Conservation (phyloP, 2,888 invertebrate genomes). For the Agonum fuliginosum region DNA sequence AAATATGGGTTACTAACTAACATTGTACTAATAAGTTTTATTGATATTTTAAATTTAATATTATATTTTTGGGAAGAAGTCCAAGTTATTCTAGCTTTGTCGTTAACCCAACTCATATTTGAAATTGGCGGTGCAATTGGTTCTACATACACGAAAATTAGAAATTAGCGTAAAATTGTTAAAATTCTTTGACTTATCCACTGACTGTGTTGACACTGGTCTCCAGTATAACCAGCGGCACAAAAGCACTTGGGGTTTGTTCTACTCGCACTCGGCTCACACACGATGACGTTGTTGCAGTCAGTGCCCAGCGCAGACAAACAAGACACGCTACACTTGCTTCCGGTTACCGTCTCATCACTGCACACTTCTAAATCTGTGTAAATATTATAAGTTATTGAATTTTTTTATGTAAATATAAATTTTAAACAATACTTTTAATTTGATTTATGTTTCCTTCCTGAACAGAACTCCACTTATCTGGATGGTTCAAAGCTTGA, state of each 20-base stretch:
- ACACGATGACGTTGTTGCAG: not conserved
- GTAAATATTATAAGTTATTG: not conserved
- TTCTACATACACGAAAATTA: no score
- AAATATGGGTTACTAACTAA: no score
- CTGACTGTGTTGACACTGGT: not conserved
- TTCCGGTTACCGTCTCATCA: not conserved
- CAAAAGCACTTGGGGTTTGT: not conserved
- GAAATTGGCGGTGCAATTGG: no score
- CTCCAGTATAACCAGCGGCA: slow-evolving; percentile 17
- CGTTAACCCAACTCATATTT: no score
- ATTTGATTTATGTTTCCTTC: not conserved
- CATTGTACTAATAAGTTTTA: no score
- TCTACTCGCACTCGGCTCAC: not conserved
- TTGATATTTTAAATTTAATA: no score
- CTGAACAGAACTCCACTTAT: not conserved
- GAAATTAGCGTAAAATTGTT: no score
- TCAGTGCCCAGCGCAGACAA: not conserved
- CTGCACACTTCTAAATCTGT: not conserved
- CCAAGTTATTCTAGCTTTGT: no score
- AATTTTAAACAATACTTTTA: not conserved
- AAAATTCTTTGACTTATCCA: not conserved
- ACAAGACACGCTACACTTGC: not conserved
- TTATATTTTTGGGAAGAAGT: no score
- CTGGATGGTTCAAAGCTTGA: not conserved
- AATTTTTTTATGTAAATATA: not conserved